Evolutionary conservation across 2,113 vertebrate genomes (phyloP).

Genomic region (Bos indicus): DNA sequence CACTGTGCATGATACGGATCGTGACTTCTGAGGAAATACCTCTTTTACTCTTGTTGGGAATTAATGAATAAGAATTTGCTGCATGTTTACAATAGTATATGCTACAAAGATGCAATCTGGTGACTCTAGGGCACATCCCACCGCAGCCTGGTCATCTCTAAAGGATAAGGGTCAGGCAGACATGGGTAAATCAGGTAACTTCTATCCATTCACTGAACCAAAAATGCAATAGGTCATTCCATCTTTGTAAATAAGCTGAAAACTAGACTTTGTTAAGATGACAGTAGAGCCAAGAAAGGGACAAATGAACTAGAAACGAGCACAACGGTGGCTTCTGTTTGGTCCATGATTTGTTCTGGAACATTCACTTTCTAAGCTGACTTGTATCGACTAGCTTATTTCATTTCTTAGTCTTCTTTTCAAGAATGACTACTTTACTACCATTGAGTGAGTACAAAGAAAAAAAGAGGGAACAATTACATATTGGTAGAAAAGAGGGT

Average conservation of each 20-base stretch:
- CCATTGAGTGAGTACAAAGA: neutral
- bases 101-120: neutral
- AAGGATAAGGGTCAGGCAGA: neutral
- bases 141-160: neutral
- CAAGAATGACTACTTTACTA: neutral
- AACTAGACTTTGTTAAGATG: neutral
- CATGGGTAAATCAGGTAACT: neutral
- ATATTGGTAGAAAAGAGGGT: neutral
- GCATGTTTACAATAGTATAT: neutral
- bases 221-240: neutral
- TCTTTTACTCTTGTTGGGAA: constrained; percentile 34
- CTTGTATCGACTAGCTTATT: neutral
- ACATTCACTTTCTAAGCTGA: neutral
- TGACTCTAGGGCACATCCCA: neutral
- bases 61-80: constrained; percentile 18
- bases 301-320: neutral
- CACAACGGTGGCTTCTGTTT: neutral
- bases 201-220: neutral
- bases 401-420: neutral
- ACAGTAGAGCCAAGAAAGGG: neutral
- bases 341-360: neutral
- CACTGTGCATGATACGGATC: constrained; percentile 21
- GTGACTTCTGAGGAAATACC: neutral
- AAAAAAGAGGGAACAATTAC: neutral
- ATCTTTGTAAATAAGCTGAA: constrained; percentile 2